phyloP scores from a whole-genome alignment of 2,797 vertebrate species.

The Mastacembelus armatus region DNA sequence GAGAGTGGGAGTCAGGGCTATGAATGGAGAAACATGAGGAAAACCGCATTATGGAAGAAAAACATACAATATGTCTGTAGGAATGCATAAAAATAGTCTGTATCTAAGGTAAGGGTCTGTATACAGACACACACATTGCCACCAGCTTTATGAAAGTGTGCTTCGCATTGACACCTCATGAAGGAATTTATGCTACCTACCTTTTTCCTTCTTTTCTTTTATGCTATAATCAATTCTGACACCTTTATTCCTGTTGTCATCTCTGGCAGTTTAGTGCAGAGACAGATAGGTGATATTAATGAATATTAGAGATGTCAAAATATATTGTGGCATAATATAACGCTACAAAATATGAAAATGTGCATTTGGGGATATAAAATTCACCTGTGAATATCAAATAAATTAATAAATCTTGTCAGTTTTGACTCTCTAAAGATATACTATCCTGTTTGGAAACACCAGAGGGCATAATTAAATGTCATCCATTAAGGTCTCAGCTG shows the following conservation, averaged over 20 bases:
- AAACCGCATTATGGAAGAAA: constrained; percentile 4
- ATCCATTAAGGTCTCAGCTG: constrained; percentile 37
- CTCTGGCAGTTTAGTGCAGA: neutral
- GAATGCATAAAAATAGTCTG: constrained; percentile 10
- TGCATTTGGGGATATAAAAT: too few relatives aligned
- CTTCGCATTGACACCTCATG: neutral
- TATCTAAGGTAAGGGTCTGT: constrained; percentile 10
- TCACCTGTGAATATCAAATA: too few relatives aligned
- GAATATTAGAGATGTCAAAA: too few relatives aligned
- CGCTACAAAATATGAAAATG: too few relatives aligned
- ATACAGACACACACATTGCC: constrained; percentile 15
- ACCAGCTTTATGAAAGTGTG: neutral
- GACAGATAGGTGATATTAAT: too few relatives aligned
- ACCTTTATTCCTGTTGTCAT: neutral
- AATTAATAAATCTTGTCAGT: neutral
- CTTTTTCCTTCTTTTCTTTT: too few relatives aligned
- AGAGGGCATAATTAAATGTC: constrained; percentile 18
- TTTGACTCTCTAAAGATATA: neutral
- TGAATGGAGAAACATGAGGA: constrained; percentile 28
- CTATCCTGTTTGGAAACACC: constrained; percentile 20
- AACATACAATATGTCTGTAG: constrained; percentile 6
- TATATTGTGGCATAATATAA: too few relatives aligned
- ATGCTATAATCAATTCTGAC: too few relatives aligned
- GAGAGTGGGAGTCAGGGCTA: constrained; percentile 29
- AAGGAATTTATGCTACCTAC: too few relatives aligned